A percentile compares a stretch with the other conserved stretches of the same genome.
phyloP scores from a whole-genome alignment of 23 tunicate species.

The Ascidia mentula region DNA sequence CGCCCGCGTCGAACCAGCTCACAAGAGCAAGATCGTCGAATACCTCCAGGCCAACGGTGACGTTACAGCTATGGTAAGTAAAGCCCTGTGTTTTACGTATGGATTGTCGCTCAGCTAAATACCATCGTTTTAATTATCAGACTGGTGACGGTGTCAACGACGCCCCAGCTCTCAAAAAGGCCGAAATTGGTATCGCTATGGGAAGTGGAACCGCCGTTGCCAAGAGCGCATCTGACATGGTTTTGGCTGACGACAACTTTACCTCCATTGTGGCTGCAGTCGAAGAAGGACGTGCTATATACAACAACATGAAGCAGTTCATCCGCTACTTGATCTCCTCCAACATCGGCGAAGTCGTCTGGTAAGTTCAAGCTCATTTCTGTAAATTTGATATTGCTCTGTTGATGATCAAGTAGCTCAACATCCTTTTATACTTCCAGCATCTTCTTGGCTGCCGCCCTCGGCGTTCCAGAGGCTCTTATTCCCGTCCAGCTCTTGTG shows the following conservation, averaged over 20 bases:
- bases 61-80: slow-evolving; percentile 89
- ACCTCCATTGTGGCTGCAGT: slow-evolving; percentile 99
- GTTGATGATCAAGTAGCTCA: too few relatives aligned
- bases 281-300: slow-evolving; percentile 98
- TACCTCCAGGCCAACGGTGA: slow-evolving; percentile 94
- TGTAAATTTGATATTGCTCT: too few relatives aligned
- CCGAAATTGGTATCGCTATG: slow-evolving; percentile 99
- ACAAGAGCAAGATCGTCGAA: slow-evolving; percentile 96
- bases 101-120: too few relatives aligned
- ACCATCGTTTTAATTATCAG: too few relatives aligned
- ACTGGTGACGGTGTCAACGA: slow-evolving; percentile 99
- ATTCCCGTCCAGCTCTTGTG: slow-evolving; percentile 98
- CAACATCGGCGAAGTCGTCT: slow-evolving; percentile 98
- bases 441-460: slow-evolving; percentile 98
- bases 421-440: too few relatives aligned
- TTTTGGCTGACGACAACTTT: slow-evolving; percentile 98
- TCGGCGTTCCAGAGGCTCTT: slow-evolving; percentile 99
- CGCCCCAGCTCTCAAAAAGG: slow-evolving; percentile 98
- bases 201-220: slow-evolving; percentile 99
- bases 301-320: slow-evolving; percentile 99
- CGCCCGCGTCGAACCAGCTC: slow-evolving; percentile 99
- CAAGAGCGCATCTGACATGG: slow-evolving; percentile 98
- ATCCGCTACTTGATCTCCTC: slow-evolving; percentile 96
- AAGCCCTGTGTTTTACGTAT: too few relatives aligned
- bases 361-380: too few relatives aligned